A percentile compares a stretch with the other conserved stretches of the same genome.
Conservation (phyloP, 2,113 vertebrate species). For the Castor canadensis region DNA sequence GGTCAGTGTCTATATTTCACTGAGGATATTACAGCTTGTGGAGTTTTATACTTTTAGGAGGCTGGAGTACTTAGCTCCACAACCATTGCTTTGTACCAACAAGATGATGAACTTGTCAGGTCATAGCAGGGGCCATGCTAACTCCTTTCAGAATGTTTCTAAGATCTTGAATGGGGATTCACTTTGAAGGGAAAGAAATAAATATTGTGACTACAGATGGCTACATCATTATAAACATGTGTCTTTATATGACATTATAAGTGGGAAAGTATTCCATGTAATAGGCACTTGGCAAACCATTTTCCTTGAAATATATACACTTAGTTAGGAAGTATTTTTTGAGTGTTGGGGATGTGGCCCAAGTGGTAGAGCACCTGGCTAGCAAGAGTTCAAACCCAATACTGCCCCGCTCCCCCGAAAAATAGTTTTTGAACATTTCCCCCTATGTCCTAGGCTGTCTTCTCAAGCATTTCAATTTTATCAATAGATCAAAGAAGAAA, state of each 20-base stretch:
- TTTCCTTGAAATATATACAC: neutral
- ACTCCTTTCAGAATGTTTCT: slow-evolving; percentile 18
- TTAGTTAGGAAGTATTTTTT: neutral
- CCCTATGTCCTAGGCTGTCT: neutral
- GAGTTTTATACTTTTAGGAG: neutral
- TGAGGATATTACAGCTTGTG: neutral
- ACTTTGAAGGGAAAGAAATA: neutral
- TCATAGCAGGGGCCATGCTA: neutral
- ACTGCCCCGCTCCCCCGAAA: no score
- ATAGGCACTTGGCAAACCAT: neutral
- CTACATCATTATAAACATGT: neutral
- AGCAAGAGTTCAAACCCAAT: no score
- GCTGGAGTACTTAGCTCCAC: neutral
- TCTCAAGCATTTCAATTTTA: neutral
- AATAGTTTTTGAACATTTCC: neutral
- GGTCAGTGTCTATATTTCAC: neutral
- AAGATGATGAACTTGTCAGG: neutral
- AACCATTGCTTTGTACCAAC: neutral
- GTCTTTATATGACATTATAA: neutral
- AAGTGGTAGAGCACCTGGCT: no score
- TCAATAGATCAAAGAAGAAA: neutral
- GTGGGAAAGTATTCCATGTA: neutral
- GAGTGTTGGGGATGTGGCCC: no score
- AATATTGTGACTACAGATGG: neutral
- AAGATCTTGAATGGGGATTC: neutral